phyloP scores from a whole-genome alignment of 1,140 invertebrate genomes.

The Apis florea region DNA sequence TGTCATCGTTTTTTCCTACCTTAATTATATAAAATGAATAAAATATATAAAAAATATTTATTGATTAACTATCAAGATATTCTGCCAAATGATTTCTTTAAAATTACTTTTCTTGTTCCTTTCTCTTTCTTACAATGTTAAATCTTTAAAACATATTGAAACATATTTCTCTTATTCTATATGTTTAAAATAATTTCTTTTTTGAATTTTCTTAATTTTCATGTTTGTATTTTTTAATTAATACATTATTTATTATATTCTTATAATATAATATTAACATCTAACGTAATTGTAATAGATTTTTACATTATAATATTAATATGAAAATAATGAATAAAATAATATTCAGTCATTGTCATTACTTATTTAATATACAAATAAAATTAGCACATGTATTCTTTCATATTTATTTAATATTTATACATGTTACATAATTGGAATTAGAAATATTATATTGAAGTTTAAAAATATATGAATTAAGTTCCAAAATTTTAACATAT shows the following conservation, averaged over 20 bases:
- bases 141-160: slow-evolving; percentile 61
- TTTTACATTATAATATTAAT: background rate
- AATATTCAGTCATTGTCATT: background rate
- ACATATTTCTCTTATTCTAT: slow-evolving; percentile 40
- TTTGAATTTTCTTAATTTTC: background rate
- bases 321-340: background rate
- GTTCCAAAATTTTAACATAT: too few species aligned
- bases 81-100: slow-evolving; percentile 58
- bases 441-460: slow-evolving; percentile 26
- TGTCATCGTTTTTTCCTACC: background rate
- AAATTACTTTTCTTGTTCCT: slow-evolving; percentile 38
- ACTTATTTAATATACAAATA: background rate
- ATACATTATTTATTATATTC: slow-evolving; percentile 7
- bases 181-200: background rate
- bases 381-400: background rate
- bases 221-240: background rate
- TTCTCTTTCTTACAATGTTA: slow-evolving; percentile 46
- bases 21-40: background rate
- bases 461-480: background rate
- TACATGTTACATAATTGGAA: slow-evolving; percentile 54
- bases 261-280: slow-evolving; percentile 6
- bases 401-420: background rate
- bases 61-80: slow-evolving; percentile 57
- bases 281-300: background rate
- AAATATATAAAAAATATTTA: background rate